phyloP scores from a whole-genome alignment of 2,113 vertebrate species.

The Calonectris borealis region DNA sequence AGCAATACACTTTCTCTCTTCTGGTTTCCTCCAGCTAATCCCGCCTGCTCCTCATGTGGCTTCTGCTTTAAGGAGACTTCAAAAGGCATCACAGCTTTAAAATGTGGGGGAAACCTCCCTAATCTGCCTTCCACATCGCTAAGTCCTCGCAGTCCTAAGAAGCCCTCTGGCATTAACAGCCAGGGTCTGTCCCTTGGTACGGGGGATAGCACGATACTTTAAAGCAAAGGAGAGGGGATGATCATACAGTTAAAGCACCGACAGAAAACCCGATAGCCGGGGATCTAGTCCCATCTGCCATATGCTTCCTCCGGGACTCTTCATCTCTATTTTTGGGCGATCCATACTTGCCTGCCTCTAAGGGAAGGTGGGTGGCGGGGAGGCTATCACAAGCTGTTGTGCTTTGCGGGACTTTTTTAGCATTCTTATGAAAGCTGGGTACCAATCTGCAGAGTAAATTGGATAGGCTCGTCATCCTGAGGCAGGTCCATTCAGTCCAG shows the following conservation, averaged over 20 bases:
- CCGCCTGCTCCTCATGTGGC: not conserved
- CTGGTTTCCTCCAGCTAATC: not conserved
- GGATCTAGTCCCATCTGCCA: not conserved
- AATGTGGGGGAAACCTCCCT: not conserved
- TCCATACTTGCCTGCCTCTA: not conserved
- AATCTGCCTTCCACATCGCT: not conserved
- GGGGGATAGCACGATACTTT: not conserved
- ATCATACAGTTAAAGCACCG: not conserved
- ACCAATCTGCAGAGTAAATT: not conserved
- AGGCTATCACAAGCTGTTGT: constrained; percentile 30
- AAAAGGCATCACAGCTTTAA: not conserved
- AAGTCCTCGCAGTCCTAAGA: not conserved
- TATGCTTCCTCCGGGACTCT: not conserved
- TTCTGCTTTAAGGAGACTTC: not conserved
- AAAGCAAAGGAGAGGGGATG: not conserved
- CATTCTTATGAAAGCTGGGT: not conserved
- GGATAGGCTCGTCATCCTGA: rapidly evolving
- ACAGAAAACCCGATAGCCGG: not conserved
- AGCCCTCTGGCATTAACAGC: not conserved
- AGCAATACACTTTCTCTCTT: not conserved
- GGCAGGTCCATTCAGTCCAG: rapidly evolving
- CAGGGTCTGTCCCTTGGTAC: not conserved
- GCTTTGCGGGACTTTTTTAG: not conserved
- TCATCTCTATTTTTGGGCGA: constrained; percentile 2
- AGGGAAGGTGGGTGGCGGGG: constrained; percentile 26